Base-by-base conservation (phyloP, 2,113 vertebrate genomes). In the Thunnus thynnus region DNA sequence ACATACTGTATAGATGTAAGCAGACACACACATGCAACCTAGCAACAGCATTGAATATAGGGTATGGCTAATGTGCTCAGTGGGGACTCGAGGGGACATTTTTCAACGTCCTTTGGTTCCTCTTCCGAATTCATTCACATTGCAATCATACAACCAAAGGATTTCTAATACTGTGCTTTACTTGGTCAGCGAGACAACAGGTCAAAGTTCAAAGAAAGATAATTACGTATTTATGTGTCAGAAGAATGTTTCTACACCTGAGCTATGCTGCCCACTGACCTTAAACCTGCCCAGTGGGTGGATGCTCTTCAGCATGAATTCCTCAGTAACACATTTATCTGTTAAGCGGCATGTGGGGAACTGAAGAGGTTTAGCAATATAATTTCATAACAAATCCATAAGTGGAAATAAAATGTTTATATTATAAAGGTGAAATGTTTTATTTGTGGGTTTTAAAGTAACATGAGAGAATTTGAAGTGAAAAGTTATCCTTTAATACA, bases 181-280 rank as follows among this genome's bases (percentile, higher is more conserved):
- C 61, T 25, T 54, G n/a, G 32, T 70, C 20, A n/a, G 36, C 1
- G 6, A 60, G 46, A 46, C 0, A 13, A 54, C 44, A 12, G 22
- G 72, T 77, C 47, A 72, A 62, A 72, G 63, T 41, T 80, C 50
- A 64, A 13, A 50, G 18, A 61, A 27, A n/a, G 51, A 61, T 70
- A 13, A 77, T 69, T 17, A 17, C 50, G 17, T 52, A 12, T 58
- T 41, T 46, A 32, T 64, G 41, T 73, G 76, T 54, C 1, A 22
- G 75, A 82, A 54, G 47, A 51, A 30, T 27, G 56, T 72, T 70
- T n/a, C 52, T 72, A 55, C 58, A 76, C 62, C 70, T 54, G 51
- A 64, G 71, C 50, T 25, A 36, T 55, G 63, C 18, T 30, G 75
- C 57, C 47, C 0, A 0, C 36, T 83, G 77, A 78, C 76, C 76